phyloP scores from a whole-genome alignment of 2,113 vertebrate genomes.

The Thomomys bottae region DNA sequence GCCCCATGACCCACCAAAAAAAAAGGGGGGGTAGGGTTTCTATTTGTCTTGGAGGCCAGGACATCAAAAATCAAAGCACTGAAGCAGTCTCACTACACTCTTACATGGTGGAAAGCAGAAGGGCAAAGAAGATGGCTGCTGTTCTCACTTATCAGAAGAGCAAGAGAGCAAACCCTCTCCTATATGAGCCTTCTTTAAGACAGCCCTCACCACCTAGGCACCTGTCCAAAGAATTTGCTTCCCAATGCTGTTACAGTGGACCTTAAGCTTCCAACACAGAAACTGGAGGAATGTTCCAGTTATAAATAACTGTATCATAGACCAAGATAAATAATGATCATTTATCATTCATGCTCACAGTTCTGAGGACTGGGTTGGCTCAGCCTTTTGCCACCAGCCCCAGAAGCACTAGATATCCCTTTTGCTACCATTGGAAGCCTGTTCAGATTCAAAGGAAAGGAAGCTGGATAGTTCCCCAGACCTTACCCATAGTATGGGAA shows the following conservation, averaged over 20 bases:
- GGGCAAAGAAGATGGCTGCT: neutral
- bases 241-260: neutral
- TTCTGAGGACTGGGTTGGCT: neutral
- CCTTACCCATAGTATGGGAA: neutral
- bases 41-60: neutral
- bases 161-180: neutral
- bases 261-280: neutral
- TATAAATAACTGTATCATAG: neutral
- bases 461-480: neutral
- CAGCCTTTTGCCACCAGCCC: neutral
- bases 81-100: neutral
- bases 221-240: neutral
- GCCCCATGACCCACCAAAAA: too few species aligned
- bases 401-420: neutral
- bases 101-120: neutral
- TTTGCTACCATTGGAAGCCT: neutral
- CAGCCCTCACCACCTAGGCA: neutral
- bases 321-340: neutral
- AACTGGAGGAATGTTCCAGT: neutral
- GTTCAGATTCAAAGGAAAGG: neutral
- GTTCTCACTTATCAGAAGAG: neutral
- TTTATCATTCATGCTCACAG: neutral
- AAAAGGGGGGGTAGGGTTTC: too few species aligned
- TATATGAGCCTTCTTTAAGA: neutral
- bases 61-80: neutral